These are phyloP conservation scores for Erebia ligea DNA, from an alignment of 2,888 invertebrate species.

Conservation along the genomic window DNA sequence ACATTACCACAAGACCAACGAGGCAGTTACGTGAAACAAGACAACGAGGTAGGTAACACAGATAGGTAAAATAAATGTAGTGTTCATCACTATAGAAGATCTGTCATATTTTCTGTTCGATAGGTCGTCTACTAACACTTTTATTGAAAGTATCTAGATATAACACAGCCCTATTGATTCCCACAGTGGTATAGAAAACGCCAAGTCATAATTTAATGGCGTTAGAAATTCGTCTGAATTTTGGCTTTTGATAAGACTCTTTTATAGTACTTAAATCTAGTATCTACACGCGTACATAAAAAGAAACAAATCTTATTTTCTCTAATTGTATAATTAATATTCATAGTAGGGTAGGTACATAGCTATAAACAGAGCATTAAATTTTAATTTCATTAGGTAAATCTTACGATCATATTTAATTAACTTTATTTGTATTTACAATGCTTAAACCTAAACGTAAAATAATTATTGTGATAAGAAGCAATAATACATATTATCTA, in stretches of 20 bases:
- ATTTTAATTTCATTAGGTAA: slow-evolving; percentile 27
- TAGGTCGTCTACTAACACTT: too few species aligned
- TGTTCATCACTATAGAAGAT: too few species aligned
- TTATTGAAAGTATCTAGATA: neutral
- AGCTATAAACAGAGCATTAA: slow-evolving; percentile 61
- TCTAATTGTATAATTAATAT: slow-evolving; percentile 37
- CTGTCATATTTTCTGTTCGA: too few species aligned
- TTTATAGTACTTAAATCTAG: too few species aligned
- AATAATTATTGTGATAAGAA: slow-evolving; percentile 30
- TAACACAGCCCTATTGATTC: slow-evolving; percentile 8
- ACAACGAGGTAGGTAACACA: too few species aligned
- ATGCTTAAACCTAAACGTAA: slow-evolving; percentile 29
- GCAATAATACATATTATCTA: slow-evolving; percentile 22
- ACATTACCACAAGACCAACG: too few species aligned
- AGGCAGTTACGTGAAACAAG: too few species aligned
- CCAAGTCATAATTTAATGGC: slow-evolving; percentile 52
- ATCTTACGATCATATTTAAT: slow-evolving; percentile 29
- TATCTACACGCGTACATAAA: neutral
- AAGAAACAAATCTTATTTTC: slow-evolving; percentile 8
- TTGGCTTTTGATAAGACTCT: too few species aligned
- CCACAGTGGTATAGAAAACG: slow-evolving; percentile 43
- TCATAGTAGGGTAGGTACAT: slow-evolving; percentile 45
- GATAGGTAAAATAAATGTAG: too few species aligned
- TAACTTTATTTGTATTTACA: slow-evolving; percentile 41
- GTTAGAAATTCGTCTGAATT: neutral